Evolutionary conservation across 2,113 vertebrate species (phyloP), one percentile per base, ranked within the genome.

Genomic region (Psammodynastes pulverulentus): DNA sequence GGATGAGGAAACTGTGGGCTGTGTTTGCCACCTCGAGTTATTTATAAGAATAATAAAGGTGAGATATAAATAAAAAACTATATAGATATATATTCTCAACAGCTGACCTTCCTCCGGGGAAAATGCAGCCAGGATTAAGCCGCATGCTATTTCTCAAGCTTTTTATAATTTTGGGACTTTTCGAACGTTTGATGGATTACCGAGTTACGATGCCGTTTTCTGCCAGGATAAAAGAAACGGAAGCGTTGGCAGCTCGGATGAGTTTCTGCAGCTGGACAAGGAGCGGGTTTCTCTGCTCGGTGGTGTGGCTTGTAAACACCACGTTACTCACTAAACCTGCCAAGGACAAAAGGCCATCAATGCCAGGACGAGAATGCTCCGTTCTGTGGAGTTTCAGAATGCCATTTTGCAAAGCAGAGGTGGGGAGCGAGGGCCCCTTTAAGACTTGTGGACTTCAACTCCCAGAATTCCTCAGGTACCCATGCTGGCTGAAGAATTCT

Each of bases 151-250:
- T 24, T 45, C 49, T 12, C 67, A 6, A 62, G 56, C 9, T n/a
- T 62, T 62, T 52, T 29, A 29, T 4, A 9, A 1, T 13, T n/a
- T 67, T 4, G 1, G 58, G 3, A 39, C 53, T 84, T 58, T 52
- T 29, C 4, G 29, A 43, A 48, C 49, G 67, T 51, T 56, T 15
- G 15, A 1, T 39, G 8, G 49, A 86, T 96, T 96, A 99, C 99
- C 99, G 98, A 9, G 98, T 98, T 67, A 99, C 98, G 58, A 98
- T 96, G n/a, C 99, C 99, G 86, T 98, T 98, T 96, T 99, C 98
- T 53, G 99, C 99, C 94, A 98, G 96, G 93, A 99, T 97, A 95
- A 99, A 99, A 12, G 98, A 97, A 51, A 98, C 97, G 0, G 95
- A 96, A 56, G 98, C 98, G 91, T 99, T 99, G 94, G 98, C 97